These are phyloP conservation scores for Sinocyclocheilus rhinocerous DNA, from an alignment of 2,113 vertebrate genomes.

Conservation along the genomic window DNA sequence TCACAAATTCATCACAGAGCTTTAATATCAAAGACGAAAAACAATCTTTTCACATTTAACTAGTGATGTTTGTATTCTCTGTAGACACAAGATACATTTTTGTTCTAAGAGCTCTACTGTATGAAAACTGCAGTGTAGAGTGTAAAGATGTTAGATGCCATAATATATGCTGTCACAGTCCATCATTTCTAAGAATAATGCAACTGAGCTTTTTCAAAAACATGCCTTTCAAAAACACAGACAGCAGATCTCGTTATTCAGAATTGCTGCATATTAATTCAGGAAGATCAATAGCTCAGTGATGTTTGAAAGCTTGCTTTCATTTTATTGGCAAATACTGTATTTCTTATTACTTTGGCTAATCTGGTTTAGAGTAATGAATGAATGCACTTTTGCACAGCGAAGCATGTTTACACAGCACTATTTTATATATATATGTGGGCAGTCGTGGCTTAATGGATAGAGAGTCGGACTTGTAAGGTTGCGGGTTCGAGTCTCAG, in stretches of 20 bases:
- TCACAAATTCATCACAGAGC: neutral
- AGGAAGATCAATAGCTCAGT: constrained; percentile 52
- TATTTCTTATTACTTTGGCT: constrained; percentile 50
- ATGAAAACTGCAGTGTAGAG: constrained; percentile 29
- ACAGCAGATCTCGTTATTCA: constrained; percentile 43
- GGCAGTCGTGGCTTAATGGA: too few species aligned
- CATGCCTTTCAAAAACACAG: constrained; percentile 20
- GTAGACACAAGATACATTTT: neutral
- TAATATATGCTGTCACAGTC: constrained; percentile 44
- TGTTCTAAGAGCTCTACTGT: neutral
- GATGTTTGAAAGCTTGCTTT: constrained; percentile 53
- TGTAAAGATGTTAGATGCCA: constrained; percentile 19
- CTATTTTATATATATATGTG: neutral
- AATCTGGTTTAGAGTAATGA: constrained; percentile 60
- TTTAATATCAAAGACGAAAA: constrained; percentile 5
- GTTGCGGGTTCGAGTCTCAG: too few species aligned
- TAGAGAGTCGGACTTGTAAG: too few species aligned
- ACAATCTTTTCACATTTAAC: neutral
- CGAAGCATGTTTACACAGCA: constrained; percentile 30
- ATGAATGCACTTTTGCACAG: constrained; percentile 33
- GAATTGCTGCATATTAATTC: constrained; percentile 38
- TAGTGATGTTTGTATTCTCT: neutral
- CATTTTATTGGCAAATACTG: constrained; percentile 46
- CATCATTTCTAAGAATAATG: constrained; percentile 17
- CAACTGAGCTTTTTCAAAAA: constrained; percentile 26